Evolutionary conservation across 1,140 invertebrate species (phyloP), one percentile per base, ranked within the genome.

Genomic region (Pachypsylla venusta): DNA sequence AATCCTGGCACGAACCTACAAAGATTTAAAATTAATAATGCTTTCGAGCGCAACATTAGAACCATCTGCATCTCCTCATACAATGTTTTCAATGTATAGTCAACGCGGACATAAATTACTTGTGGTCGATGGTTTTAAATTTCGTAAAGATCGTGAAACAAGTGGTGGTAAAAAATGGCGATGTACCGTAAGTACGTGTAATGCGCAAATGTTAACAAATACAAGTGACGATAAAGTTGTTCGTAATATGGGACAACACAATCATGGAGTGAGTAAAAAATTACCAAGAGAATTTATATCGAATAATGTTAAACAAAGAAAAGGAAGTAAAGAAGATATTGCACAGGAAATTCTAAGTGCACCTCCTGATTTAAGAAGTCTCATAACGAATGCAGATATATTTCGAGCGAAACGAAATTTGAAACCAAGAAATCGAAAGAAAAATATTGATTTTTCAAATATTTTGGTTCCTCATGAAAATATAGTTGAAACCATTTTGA

Each of bases 241-340:
- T 19, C 7, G 22, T 3, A 48, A 48, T 7, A 5, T 48, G 42
- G 42, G 42, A 5, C n/a, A 48, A 48, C 42, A 48, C n/a, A 48
- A 48, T n/a, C 42, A 48, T 22, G 42, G 16, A n/a, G n/a, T 48
- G 42, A 48, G 42, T 22, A 48, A 48, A 22, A 48, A 48, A 48
- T 22, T 48, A 7, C 42, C 42, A 19, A n/a, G 42, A 5, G 42
- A 48, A 48, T 48, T 48, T 19, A 48, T 48, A 19, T 48, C 42
- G n/a, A 48, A 48, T 22, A 48, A 48, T 22, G 7, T 48, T 3
- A 48, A 48, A 48, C 42, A 48, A 19, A 48, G 22, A 48, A n/a
- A 48, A n/a, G 42, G 42, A 3, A 48, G 22, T n/a, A 48, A 48
- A n/a, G 42, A 48, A 48, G 42, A 48, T 19, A 48, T 48, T 19